These are phyloP conservation scores for Epiperipatus broadwayi DNA, from an alignment of 2,888 invertebrate genomes.

Conservation along the genomic window DNA sequence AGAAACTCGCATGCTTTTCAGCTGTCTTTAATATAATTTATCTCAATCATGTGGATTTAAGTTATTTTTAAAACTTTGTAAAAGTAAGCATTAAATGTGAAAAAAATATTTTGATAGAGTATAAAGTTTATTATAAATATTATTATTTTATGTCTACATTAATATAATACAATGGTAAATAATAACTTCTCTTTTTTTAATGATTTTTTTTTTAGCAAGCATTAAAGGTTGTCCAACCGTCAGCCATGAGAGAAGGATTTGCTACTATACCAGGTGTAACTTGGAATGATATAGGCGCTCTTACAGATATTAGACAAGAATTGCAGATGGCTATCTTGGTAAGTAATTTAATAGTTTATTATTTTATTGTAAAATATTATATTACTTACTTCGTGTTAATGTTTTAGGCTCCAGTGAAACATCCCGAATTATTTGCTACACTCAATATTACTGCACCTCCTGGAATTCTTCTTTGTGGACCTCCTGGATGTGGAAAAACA, in stretches of 20 bases:
- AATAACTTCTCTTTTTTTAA: no score
- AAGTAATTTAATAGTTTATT: constrained; percentile 19
- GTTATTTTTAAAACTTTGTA: no score
- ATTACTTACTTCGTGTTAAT: no score
- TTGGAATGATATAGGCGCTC: constrained; percentile 89
- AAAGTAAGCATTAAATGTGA: no score
- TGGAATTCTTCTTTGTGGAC: constrained; percentile 83
- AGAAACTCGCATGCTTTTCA: no score
- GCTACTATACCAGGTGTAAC: constrained; percentile 90
- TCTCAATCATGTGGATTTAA: no score
- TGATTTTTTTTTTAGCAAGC: constrained; percentile 35
- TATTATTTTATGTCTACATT: no score
- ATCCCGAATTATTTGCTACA: constrained; percentile 54
- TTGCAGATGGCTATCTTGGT: constrained; percentile 70
- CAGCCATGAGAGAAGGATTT: constrained; percentile 88
- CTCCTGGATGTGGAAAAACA: constrained; percentile 74
- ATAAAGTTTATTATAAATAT: no score
- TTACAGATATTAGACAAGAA: constrained; percentile 67
- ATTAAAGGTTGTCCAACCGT: constrained; percentile 64
- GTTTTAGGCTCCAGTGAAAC: constrained; percentile 62
- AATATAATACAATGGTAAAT: no score
- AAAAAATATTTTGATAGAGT: no score
- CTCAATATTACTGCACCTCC: constrained; percentile 62
- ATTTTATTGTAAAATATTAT: not conserved
- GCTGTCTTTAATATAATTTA: no score